phyloP scores from a whole-genome alignment of 2,888 invertebrate species.

The Leucoptera coffeella region DNA sequence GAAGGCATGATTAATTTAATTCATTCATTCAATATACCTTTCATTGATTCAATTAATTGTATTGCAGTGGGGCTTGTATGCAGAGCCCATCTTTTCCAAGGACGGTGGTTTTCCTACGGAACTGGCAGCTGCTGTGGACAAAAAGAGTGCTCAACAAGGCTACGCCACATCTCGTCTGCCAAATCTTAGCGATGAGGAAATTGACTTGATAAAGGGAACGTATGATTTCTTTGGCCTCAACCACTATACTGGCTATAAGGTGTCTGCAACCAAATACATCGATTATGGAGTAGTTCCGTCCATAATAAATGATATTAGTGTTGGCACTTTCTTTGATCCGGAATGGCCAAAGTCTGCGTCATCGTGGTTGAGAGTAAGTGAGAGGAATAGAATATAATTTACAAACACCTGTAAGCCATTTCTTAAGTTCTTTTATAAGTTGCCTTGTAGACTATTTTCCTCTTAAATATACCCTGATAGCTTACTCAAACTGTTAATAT shows the following conservation, averaged over 20 bases:
- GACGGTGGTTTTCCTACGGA: constrained; percentile 47
- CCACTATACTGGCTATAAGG: constrained; percentile 49
- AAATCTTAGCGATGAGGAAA: constrained; percentile 30
- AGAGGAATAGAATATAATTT: not conserved
- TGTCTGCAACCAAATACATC: constrained; percentile 14
- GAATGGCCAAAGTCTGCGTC: constrained; percentile 20
- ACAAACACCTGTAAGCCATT: too few relatives aligned
- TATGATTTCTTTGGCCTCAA: constrained; percentile 54
- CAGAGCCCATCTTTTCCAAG: constrained; percentile 37
- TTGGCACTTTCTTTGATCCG: constrained; percentile 6
- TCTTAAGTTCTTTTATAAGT: too few relatives aligned
- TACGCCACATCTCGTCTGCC: constrained; percentile 31
- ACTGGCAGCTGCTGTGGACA: constrained; percentile 27
- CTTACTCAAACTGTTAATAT: too few relatives aligned
- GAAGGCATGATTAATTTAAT: too few relatives aligned
- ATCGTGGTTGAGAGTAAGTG: constrained; percentile 11
- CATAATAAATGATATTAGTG: not conserved
- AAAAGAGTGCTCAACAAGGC: constrained; percentile 31
- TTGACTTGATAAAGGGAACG: constrained; percentile 16
- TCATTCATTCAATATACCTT: too few relatives aligned
- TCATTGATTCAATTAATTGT: too few relatives aligned
- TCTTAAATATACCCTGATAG: too few relatives aligned
- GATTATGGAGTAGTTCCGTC: not conserved
- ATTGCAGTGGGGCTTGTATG: constrained; percentile 34
- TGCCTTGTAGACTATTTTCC: too few relatives aligned